phyloP scores from a whole-genome alignment of 1,140 invertebrate genomes.

The Habropoda laboriosa region DNA sequence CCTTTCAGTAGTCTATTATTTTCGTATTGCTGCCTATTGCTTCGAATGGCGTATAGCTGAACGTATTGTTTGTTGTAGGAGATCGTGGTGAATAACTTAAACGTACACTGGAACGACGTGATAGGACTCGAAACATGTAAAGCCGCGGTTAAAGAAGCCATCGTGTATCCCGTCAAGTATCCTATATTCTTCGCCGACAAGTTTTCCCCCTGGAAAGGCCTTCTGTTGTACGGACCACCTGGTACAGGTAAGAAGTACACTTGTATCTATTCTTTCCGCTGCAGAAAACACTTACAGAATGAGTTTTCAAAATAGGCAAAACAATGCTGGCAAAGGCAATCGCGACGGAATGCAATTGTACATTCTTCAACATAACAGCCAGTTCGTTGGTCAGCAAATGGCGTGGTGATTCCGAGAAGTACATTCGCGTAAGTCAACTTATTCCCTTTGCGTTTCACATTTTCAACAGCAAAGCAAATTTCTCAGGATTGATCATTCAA shows the following conservation, averaged over 20 bases:
- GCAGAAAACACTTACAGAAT: background rate
- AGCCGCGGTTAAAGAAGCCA: constrained; percentile 92
- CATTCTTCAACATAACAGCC: constrained; percentile 95
- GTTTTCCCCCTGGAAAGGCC: constrained; percentile 90
- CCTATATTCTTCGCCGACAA: constrained; percentile 91
- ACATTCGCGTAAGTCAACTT: constrained; percentile 86
- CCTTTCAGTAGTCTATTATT: too few relatives aligned
- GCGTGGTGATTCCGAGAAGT: constrained; percentile 97
- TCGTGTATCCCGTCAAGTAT: constrained; percentile 93
- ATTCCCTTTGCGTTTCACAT: background rate
- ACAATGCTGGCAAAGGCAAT: constrained; percentile 94
- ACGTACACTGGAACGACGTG: constrained; percentile 87
- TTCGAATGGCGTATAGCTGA: too few relatives aligned
- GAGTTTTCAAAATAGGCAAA: constrained; percentile 85
- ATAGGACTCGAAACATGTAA: constrained; percentile 92
- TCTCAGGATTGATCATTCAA: too few relatives aligned
- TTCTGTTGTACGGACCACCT: constrained; percentile 93
- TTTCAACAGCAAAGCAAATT: too few relatives aligned
- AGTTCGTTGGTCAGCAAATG: constrained; percentile 96
- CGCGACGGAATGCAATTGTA: constrained; percentile 91
- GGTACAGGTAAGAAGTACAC: constrained; percentile 83
- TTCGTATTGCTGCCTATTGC: too few relatives aligned
- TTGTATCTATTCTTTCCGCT: background rate
- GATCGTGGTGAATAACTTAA: constrained; percentile 85
- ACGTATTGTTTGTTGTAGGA: constrained; percentile 79